These are phyloP conservation scores for Lepidurus couesii DNA, from an alignment of 1,140 invertebrate genomes.

Conservation along the genomic window DNA sequence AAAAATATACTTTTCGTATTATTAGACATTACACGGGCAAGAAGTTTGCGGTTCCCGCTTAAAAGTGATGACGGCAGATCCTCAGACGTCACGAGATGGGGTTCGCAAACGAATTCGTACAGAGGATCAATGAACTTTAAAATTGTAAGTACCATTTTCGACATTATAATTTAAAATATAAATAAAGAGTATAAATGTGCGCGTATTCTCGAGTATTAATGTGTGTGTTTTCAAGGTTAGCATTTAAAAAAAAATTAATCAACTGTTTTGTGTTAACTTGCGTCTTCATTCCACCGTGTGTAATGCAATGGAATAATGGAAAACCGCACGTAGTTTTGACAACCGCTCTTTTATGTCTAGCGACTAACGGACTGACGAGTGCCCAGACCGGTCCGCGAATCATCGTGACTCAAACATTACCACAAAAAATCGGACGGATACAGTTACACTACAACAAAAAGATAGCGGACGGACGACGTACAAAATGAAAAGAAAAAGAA, in stretches of 20 bases:
- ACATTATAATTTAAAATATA: neutral
- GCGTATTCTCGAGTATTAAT: neutral
- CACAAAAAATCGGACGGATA: neutral
- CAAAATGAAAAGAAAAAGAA: neutral
- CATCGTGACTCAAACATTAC: neutral
- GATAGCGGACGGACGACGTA: conserved; percentile 14
- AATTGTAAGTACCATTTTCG: neutral
- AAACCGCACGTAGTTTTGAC: conserved; percentile 15
- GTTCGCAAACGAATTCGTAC: conserved; percentile 34
- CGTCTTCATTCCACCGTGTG: neutral
- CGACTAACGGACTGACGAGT: conserved; percentile 3
- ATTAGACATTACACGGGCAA: conserved; percentile 67
- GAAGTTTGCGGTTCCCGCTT: conserved; percentile 72
- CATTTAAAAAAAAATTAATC: too few relatives aligned
- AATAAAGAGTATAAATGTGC: neutral
- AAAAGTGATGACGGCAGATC: conserved; percentile 85
- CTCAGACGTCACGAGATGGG: conserved; percentile 42
- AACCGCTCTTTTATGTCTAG: neutral
- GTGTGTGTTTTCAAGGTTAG: neutral
- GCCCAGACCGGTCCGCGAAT: conserved; percentile 12
- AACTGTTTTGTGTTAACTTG: neutral
- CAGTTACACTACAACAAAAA: conserved; percentile 8
- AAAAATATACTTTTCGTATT: conserved; percentile 27
- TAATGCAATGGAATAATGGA: neutral
- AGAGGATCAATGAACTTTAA: conserved; percentile 29